Evolutionary conservation across 2,888 invertebrate species (phyloP).

Genomic region (Charanyca ferruginea): DNA sequence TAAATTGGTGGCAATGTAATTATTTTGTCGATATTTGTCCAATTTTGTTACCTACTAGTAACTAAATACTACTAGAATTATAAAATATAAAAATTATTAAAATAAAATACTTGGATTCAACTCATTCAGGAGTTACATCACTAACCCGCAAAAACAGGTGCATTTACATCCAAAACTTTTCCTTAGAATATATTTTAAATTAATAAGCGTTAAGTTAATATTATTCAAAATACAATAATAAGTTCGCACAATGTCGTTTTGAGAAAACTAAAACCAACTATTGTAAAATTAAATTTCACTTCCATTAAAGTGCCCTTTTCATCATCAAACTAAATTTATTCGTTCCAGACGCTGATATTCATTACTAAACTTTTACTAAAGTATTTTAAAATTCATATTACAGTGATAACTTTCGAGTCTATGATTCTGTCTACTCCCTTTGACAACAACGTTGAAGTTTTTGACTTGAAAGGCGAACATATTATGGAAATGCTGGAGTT

Average conservation of each 20-base stretch:
- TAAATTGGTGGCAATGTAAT: conserved; percentile 11
- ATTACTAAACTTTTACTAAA: conserved; percentile 16
- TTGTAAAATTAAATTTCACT: neutral
- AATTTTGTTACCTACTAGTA: too few relatives aligned
- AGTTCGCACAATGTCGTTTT: neutral
- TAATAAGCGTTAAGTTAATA: too few relatives aligned
- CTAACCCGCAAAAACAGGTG: too few relatives aligned
- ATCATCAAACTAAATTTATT: conserved; percentile 29
- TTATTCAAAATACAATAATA: too few relatives aligned
- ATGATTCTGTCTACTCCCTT: conserved; percentile 94
- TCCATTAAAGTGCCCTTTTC: conserved; percentile 12
- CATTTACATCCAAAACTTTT: too few relatives aligned
- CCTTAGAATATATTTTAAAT: too few relatives aligned
- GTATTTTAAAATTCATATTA: conserved; percentile 57
- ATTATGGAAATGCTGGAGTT: conserved; percentile 92
- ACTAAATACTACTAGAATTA: too few relatives aligned
- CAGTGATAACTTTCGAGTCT: conserved; percentile 94
- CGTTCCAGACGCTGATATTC: conserved; percentile 21
- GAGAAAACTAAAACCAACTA: neutral
- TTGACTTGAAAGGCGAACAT: conserved; percentile 93
- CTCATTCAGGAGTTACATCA: too few relatives aligned
- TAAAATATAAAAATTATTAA: too few relatives aligned
- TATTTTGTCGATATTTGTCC: neutral
- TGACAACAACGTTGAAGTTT: conserved; percentile 93
- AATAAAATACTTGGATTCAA: too few relatives aligned